Evolutionary conservation across 2,797 vertebrate species (phyloP).

Genomic region (Limnodromus scolopaceus): DNA sequence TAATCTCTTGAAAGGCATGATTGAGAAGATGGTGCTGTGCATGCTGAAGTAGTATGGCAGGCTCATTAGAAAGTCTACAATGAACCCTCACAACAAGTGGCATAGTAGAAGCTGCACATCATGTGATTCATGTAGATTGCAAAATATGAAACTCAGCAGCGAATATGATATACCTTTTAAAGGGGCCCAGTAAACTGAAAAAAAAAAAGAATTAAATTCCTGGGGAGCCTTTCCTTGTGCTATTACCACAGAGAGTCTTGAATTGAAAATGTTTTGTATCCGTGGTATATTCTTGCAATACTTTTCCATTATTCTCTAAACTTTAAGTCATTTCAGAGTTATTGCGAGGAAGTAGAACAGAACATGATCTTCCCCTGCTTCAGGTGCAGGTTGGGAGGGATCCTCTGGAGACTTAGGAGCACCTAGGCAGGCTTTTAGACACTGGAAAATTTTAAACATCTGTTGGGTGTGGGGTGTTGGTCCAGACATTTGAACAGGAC

Average conservation of each 20-base stretch:
- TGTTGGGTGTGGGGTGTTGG: not conserved
- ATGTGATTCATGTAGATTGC: not conserved
- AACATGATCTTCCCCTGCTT: not conserved
- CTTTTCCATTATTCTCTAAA: not conserved
- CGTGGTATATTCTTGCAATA: not conserved
- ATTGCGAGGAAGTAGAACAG: not conserved
- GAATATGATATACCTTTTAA: constrained; percentile 40
- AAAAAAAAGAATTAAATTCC: not conserved
- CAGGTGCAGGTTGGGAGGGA: not conserved
- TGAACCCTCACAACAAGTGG: constrained; percentile 29
- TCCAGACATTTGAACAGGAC: not conserved
- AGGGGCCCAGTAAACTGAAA: not conserved
- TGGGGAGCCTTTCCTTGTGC: not conserved
- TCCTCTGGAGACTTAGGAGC: not conserved
- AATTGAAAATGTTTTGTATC: not conserved
- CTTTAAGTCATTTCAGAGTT: not conserved
- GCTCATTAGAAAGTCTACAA: constrained; percentile 59
- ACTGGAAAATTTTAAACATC: not conserved
- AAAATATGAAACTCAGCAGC: constrained; percentile 12
- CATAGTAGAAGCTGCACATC: constrained; percentile 1
- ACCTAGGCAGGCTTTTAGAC: not conserved
- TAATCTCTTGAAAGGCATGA: constrained; percentile 60
- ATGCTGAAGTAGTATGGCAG: constrained; percentile 47
- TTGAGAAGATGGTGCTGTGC: constrained; percentile 46
- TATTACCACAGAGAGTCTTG: not conserved